A percentile compares a stretch with the other conserved stretches of the same genome.
phyloP scores from a whole-genome alignment of 92 coral and sea anemone species.

The Scolanthus callimorphus region DNA sequence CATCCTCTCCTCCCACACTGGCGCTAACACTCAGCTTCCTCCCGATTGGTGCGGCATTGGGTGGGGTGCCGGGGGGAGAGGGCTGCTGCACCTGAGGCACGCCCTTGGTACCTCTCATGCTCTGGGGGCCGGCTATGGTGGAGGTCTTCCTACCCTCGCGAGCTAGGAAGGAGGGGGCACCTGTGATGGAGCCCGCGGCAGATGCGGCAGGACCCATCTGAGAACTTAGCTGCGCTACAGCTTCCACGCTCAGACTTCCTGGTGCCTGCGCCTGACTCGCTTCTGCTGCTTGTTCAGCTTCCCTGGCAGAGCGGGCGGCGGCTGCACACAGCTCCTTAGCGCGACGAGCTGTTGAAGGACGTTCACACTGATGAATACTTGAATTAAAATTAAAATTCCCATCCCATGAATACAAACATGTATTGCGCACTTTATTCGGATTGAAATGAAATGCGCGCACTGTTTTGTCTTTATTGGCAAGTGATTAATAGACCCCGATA shows the following conservation, averaged over 20 bases:
- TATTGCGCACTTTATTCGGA: too few species aligned
- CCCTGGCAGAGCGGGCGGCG: conserved; percentile 88
- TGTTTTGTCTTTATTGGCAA: too few species aligned
- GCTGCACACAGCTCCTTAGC: conserved; percentile 97
- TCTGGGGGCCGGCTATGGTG: conserved; percentile 77
- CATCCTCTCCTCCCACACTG: conserved; percentile 96
- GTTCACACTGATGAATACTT: too few species aligned
- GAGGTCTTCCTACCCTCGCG: conserved; percentile 87
- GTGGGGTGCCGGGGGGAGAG: conserved; percentile 93
- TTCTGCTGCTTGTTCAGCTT: conserved; percentile 81
- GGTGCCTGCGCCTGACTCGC: conserved; percentile 45
- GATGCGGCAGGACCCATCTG: conserved; percentile 53
- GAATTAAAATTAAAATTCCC: too few species aligned
- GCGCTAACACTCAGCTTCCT: conserved; percentile 98
- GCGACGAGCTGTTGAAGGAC: conserved; percentile 68
- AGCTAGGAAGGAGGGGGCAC: conserved; percentile 78
- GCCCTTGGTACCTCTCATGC: conserved; percentile 56
- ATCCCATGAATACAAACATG: too few species aligned
- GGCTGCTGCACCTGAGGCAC: conserved; percentile 71
- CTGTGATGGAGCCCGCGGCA: conserved; percentile 73
- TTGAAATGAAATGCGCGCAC: too few species aligned
- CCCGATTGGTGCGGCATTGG: conserved; percentile 77
- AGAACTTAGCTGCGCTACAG: conserved; percentile 90
- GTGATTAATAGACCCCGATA: too few species aligned
- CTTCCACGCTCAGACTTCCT: conserved; percentile 88